Percentiles rank a stretch among this genome's conserved stretches.
These are phyloP conservation scores for Sylvilagus bachmani DNA, from an alignment of 2,113 vertebrate genomes.

Conservation along the genomic window DNA sequence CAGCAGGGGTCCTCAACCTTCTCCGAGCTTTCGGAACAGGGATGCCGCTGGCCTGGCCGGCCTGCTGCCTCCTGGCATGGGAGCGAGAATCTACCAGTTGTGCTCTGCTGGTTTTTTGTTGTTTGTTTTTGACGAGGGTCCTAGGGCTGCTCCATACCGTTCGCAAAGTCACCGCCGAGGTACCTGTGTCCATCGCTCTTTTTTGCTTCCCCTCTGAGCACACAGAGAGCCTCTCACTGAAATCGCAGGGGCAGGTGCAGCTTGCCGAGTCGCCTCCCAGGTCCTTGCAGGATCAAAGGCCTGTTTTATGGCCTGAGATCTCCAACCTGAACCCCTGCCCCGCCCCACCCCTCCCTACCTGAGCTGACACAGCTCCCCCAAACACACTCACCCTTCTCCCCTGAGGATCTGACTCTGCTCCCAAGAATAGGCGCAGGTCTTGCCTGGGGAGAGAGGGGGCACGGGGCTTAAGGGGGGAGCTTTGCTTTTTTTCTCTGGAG, in stretches of 20 bases:
- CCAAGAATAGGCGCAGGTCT: not conserved
- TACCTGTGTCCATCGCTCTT: not conserved
- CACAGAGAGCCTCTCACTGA: not conserved
- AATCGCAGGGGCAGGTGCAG: not conserved
- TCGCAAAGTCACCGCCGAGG: not conserved
- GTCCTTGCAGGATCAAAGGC: not conserved
- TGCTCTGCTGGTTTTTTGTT: not conserved
- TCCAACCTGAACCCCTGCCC: not conserved
- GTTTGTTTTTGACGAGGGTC: not conserved
- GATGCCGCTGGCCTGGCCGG: not conserved
- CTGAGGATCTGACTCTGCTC: not conserved
- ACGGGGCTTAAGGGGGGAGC: not conserved
- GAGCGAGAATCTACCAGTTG: not conserved
- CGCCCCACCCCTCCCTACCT: rapidly evolving
- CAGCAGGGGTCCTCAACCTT: not conserved
- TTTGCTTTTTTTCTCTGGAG: not conserved
- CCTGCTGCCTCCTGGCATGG: not conserved
- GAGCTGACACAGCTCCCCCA: not conserved
- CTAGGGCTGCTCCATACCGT: not conserved
- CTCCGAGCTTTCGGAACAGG: not conserved
- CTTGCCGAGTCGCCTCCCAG: not conserved
- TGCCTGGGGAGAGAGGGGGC: not conserved
- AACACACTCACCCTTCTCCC: not conserved
- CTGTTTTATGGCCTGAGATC: rapidly evolving
- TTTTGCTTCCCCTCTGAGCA: not conserved